Evolutionary conservation across 2,888 invertebrate species (phyloP).

Genomic region (Brenthis hecate): DNA sequence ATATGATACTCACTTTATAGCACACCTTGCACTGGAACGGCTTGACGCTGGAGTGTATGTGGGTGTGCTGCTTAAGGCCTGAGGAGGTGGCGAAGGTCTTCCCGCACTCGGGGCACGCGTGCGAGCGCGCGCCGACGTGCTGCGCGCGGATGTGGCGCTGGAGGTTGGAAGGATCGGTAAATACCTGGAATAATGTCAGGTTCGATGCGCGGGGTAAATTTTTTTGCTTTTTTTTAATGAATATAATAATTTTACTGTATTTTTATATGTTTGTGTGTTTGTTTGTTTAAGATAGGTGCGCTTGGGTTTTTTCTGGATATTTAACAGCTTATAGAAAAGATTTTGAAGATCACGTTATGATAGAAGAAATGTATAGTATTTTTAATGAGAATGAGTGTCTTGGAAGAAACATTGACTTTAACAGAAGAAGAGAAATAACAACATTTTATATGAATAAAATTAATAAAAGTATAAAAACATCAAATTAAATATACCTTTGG

Average conservation of each 20-base stretch:
- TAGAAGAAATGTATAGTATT: no score
- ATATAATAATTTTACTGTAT: no score
- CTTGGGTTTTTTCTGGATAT: no score
- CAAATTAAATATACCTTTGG: slow-evolving; percentile 83
- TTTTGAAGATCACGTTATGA: no score
- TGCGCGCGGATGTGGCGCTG: slow-evolving; percentile 97
- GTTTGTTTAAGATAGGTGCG: no score
- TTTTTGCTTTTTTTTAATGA: slow-evolving; percentile 28
- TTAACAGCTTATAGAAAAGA: no score
- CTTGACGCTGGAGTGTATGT: slow-evolving; percentile 99
- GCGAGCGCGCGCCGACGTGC: slow-evolving; percentile 97
- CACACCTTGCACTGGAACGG: slow-evolving; percentile 99
- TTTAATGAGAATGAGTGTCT: no score
- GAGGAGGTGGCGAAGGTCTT: slow-evolving; percentile 99
- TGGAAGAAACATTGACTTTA: no score
- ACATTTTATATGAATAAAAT: not conserved
- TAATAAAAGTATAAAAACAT: not conserved
- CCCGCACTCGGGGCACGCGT: slow-evolving; percentile 99
- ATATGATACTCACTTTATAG: slow-evolving; percentile 86
- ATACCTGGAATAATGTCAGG: slow-evolving; percentile 88
- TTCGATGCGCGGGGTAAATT: slow-evolving; percentile 62
- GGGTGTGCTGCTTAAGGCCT: slow-evolving; percentile 99
- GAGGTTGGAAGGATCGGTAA: slow-evolving; percentile 97
- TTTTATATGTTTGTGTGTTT: no score
- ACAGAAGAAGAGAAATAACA: no score